These are phyloP conservation scores for Tetragonula carbonaria DNA, from an alignment of 2,888 invertebrate species.

Conservation along the genomic window DNA sequence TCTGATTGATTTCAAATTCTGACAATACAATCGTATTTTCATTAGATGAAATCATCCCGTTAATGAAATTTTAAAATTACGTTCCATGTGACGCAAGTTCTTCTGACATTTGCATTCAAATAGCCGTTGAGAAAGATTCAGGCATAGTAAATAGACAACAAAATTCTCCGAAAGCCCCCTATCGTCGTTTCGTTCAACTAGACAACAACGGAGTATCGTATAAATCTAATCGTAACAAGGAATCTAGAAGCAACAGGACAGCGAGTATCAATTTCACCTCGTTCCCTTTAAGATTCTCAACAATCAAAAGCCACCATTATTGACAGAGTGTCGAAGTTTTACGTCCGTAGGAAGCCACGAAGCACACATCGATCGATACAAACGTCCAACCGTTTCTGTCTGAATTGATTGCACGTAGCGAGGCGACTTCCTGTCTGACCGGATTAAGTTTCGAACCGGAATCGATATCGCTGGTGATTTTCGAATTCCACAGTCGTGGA, in stretches of 20 bases:
- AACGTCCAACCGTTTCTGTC: conserved; percentile 38
- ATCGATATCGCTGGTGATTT: conserved; percentile 36
- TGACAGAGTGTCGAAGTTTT: conserved; percentile 32
- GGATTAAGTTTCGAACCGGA: conserved; percentile 38
- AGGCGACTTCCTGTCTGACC: conserved; percentile 23
- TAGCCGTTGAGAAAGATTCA: not conserved
- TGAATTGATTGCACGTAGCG: conserved; percentile 37
- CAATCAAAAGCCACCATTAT: conserved; percentile 28
- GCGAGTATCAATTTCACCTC: conserved; percentile 13
- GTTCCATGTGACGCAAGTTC: too few species aligned
- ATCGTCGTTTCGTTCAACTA: not conserved
- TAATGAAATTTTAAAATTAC: too few species aligned
- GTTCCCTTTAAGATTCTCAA: conserved; percentile 3
- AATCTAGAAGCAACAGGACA: conserved; percentile 24
- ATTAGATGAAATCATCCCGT: too few species aligned
- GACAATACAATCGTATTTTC: too few species aligned
- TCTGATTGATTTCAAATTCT: too few species aligned
- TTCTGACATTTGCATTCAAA: too few species aligned
- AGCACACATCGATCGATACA: conserved; percentile 32
- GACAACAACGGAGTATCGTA: not conserved
- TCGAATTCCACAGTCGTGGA: conserved; percentile 17
- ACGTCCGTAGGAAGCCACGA: conserved; percentile 13
- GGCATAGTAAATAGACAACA: not conserved
- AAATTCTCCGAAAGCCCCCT: not conserved
- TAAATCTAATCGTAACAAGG: conserved; percentile 10